Evolutionary conservation across 2,113 vertebrate genomes (phyloP).

Genomic region (Ictalurus punctatus): DNA sequence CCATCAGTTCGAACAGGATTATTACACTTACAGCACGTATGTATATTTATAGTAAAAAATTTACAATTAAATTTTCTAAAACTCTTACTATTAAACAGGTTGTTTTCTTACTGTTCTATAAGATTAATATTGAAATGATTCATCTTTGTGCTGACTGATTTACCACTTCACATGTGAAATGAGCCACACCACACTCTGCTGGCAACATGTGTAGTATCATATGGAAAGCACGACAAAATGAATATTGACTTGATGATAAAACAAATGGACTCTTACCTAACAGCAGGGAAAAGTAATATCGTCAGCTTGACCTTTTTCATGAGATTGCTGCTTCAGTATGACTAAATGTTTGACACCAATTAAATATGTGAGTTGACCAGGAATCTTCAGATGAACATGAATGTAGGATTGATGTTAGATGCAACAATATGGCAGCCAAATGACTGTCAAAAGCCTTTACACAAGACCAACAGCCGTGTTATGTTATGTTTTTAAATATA

Average conservation of each 20-base stretch:
- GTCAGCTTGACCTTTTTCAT: too few species aligned
- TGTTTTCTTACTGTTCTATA: background rate
- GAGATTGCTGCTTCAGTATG: background rate
- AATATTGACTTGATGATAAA: background rate
- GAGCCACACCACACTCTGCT: background rate
- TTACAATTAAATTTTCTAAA: background rate
- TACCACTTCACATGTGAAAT: background rate
- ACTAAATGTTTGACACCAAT: background rate
- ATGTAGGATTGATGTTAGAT: background rate
- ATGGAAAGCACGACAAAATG: background rate
- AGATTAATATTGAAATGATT: background rate
- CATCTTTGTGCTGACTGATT: background rate
- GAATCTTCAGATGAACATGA: background rate
- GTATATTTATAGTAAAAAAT: constrained; percentile 55
- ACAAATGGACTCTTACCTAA: background rate
- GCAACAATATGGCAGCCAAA: background rate
- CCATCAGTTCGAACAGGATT: constrained; percentile 95
- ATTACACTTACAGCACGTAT: constrained; percentile 97
- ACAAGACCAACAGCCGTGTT: background rate
- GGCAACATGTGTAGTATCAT: background rate
- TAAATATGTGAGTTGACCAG: too few species aligned
- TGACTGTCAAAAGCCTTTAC: background rate
- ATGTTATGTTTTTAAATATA: background rate
- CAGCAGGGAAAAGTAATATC: too few species aligned
- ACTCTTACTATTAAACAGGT: background rate